These are phyloP conservation scores for Brachionus plicatilis DNA, from an alignment of 1,140 invertebrate species.

Conservation along the genomic window DNA sequence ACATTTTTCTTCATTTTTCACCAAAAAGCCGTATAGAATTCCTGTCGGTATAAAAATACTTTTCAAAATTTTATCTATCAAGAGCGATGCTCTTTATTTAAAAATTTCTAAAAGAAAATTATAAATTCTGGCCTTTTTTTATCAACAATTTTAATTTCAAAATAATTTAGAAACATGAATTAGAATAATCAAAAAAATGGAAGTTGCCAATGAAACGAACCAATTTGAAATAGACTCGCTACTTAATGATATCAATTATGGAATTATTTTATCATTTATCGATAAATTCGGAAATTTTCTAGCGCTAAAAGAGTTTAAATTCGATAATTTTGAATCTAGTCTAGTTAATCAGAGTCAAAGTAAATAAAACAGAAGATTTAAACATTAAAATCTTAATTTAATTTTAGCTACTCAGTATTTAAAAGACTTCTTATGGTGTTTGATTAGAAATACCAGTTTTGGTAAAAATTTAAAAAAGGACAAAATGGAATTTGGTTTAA, in stretches of 20 bases:
- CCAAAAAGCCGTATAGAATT: background rate
- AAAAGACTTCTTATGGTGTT: slow-evolving; percentile 1
- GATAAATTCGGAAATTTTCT: slow-evolving; percentile 14
- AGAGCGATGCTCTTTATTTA: background rate
- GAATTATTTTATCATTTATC: slow-evolving; percentile 30
- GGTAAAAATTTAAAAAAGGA: slow-evolving; percentile 23
- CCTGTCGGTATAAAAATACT: background rate
- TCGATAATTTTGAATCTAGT: background rate
- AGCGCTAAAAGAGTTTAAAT: background rate
- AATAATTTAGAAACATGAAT: background rate
- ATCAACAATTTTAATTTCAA: background rate
- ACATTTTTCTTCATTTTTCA: background rate
- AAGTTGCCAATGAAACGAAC: background rate
- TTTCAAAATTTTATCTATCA: background rate
- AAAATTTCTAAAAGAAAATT: background rate
- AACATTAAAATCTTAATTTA: background rate
- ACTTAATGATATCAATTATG: slow-evolving; percentile 27
- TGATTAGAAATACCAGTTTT: background rate
- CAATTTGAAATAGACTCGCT: background rate
- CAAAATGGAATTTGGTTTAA: background rate
- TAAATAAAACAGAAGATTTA: background rate
- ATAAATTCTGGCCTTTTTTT: background rate
- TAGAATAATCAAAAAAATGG: background rate
- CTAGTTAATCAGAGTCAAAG: background rate
- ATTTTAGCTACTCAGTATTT: background rate